Conservation (phyloP, 1,140 invertebrate genomes). For the Nylanderia fulva region DNA sequence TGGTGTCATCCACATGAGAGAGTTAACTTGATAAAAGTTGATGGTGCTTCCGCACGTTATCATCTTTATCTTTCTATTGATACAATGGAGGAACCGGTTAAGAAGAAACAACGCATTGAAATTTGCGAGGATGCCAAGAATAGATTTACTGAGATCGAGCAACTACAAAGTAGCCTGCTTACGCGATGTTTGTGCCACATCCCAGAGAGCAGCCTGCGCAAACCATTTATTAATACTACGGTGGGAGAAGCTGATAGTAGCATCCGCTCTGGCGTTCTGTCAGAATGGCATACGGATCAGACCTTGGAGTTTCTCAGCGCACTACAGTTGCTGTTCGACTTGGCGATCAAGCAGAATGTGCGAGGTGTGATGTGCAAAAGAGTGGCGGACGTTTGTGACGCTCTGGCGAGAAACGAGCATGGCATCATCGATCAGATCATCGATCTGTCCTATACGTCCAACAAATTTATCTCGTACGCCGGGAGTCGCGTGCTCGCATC, state of each 20-base stretch:
- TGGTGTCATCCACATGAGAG: conserved; percentile 43
- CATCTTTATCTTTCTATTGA: conserved; percentile 72
- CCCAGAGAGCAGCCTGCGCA: conserved; percentile 89
- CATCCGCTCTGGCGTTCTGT: conserved; percentile 86
- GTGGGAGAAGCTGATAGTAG: conserved; percentile 85
- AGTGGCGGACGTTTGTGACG: conserved; percentile 92
- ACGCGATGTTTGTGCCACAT: conserved; percentile 92
- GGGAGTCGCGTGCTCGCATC: conserved; percentile 92
- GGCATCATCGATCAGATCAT: conserved; percentile 94
- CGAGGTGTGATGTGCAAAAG: conserved; percentile 92
- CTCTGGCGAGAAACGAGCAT: conserved; percentile 92
- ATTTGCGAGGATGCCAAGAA: conserved; percentile 86
- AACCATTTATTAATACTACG: conserved; percentile 89
- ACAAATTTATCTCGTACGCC: conserved; percentile 93
- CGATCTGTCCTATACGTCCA: conserved; percentile 91
- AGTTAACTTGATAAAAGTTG: conserved; percentile 73
- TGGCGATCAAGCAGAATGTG: conserved; percentile 93
- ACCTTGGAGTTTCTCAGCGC: conserved; percentile 92
- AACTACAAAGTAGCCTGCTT: conserved; percentile 88
- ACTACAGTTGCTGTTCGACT: conserved; percentile 93
- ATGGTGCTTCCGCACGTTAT: conserved; percentile 80
- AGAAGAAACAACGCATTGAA: conserved; percentile 90
- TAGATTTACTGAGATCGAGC: conserved; percentile 84
- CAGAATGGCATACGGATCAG: conserved; percentile 90
- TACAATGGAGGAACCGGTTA: conserved; percentile 90